These are phyloP conservation scores for Tragelaphus oryx DNA, from an alignment of 2,797 vertebrate species.

Conservation along the genomic window DNA sequence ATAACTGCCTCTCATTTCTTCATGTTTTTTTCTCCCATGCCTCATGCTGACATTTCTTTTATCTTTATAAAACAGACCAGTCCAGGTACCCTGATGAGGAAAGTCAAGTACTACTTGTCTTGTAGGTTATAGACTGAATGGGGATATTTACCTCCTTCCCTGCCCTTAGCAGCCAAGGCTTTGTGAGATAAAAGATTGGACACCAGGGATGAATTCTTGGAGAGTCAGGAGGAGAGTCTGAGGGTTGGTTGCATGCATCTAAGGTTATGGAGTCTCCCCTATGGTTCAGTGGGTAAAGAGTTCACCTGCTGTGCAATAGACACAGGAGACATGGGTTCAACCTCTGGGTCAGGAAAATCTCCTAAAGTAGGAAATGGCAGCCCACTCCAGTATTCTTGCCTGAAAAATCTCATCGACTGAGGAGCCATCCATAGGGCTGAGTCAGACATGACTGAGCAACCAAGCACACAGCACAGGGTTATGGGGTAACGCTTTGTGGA, in stretches of 20 bases:
- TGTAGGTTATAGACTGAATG: not conserved
- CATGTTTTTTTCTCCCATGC: not conserved
- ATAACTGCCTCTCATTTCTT: not conserved
- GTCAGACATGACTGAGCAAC: not conserved
- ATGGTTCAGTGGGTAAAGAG: not conserved
- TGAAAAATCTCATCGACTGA: not conserved
- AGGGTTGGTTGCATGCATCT: not conserved
- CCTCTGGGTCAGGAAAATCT: not conserved
- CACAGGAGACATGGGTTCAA: not conserved
- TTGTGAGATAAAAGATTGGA: not conserved
- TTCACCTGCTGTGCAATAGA: not conserved
- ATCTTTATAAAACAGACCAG: not conserved
- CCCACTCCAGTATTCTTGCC: not conserved
- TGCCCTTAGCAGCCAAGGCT: not conserved
- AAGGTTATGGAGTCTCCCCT: not conserved
- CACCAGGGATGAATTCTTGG: not conserved
- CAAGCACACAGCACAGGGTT: not conserved
- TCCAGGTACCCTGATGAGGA: not conserved
- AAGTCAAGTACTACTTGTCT: not conserved
- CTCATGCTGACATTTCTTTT: not conserved
- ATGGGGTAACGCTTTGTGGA: not conserved
- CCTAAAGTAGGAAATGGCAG: not conserved
- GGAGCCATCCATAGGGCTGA: not conserved
- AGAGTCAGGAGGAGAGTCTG: not conserved
- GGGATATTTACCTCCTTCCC: not conserved